A percentile compares a stretch with the other conserved stretches of the same genome.
These are phyloP conservation scores for Schizopygopsis malacanthus DNA, from an alignment of 2,797 vertebrate genomes.

Conservation along the genomic window DNA sequence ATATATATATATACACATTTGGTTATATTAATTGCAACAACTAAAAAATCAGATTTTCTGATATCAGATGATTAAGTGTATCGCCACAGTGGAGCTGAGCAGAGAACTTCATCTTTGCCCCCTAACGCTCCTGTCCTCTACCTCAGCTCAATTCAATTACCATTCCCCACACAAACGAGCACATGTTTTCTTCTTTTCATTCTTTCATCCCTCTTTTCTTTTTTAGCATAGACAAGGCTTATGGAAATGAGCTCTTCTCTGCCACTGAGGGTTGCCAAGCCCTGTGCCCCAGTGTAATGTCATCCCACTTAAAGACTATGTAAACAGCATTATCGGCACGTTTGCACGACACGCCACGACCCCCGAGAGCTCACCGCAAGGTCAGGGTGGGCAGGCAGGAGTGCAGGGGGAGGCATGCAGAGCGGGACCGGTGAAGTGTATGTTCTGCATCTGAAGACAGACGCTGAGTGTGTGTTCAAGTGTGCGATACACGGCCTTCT, in stretches of 20 bases:
- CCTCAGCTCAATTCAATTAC: constrained; percentile 73
- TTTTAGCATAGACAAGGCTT: constrained; percentile 50
- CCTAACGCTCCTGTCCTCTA: constrained; percentile 26
- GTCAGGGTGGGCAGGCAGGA: constrained; percentile 79
- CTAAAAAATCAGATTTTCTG: neutral
- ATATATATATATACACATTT: neutral
- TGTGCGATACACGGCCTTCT: constrained; percentile 41
- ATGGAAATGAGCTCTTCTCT: constrained; percentile 54
- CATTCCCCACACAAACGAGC: constrained; percentile 77
- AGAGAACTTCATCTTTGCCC: constrained; percentile 18
- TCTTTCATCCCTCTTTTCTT: constrained; percentile 42
- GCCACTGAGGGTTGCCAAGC: constrained; percentile 37
- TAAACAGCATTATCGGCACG: constrained; percentile 87
- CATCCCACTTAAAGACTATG: constrained; percentile 87
- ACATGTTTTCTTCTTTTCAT: constrained; percentile 62
- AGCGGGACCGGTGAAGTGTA: constrained; percentile 38
- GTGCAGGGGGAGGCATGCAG: constrained; percentile 55
- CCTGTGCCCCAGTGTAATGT: constrained; percentile 81
- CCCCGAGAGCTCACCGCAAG: constrained; percentile 82
- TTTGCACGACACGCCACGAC: constrained; percentile 79
- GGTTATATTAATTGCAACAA: neutral
- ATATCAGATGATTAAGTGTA: neutral
- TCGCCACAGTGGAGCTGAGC: constrained; percentile 7
- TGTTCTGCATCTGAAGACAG: constrained; percentile 46
- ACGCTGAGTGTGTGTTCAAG: constrained; percentile 33